Evolutionary conservation across 2,888 invertebrate genomes (phyloP), one percentile per base, ranked within the genome.

Genomic region (Agonum fuliginosum): DNA sequence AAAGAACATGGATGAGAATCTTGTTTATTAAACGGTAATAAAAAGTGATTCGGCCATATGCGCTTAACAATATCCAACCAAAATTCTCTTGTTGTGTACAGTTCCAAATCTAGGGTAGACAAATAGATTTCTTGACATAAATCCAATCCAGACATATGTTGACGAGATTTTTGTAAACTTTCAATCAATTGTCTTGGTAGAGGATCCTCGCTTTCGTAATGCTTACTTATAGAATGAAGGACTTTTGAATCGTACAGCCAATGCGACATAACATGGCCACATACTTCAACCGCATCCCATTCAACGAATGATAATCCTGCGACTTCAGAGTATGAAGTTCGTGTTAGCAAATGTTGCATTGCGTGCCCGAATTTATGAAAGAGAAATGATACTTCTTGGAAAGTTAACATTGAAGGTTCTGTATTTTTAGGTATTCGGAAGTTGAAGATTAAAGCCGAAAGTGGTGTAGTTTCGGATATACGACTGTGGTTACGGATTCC

Each of bases 251-350:
- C 92, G 80, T 92, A 92, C 4, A 96, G 86, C 92, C 95, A 96
- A 84, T 94, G 93, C 0, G 91, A 89, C 91, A 98, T 91, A 73
- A 98, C 94, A 82, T 95, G 90, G 0, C 95, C 93, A 79, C 94
- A 93, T 0, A 97, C 91, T 84, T 94, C 93, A 0, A 95, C 93
- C 0, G 96, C 95, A 86, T 99, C 99, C 96, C 97, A 97, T 88
- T 98, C 98, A 0, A 98, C 91, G 85, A 95, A 95, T 0, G 93
- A 93, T 19, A 94, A 87, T 0, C 97, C 97, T 1, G 96, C 92
- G 0, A 97, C 91, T 85, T 97, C 96, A 0, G 93, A 91, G 86
- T 95, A 96, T 12, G 93, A 93, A 0, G 94, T 92, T 83, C 91
- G 92, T 0, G 96, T 95, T 30, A 98, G 87, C 80, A 98, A 86